Percentiles rank a stretch among this genome's conserved stretches.
These are phyloP conservation scores for Drosophila simulans DNA, from an alignment of 1,140 invertebrate genomes.

Conservation along the genomic window DNA sequence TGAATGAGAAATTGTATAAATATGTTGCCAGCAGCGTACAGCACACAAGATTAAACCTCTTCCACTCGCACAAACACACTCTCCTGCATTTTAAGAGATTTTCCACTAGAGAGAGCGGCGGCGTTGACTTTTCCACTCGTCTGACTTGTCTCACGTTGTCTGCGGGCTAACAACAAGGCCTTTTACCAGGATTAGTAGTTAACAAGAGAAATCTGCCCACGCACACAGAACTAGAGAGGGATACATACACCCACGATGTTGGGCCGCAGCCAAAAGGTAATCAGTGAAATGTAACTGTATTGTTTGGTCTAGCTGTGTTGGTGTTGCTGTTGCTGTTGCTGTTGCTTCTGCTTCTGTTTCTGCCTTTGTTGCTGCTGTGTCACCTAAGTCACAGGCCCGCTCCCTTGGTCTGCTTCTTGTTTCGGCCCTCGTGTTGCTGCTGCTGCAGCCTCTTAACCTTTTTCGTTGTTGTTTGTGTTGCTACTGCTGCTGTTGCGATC, in stretches of 20 bases:
- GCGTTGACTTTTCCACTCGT: slow-evolving; percentile 78
- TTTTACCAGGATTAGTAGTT: slow-evolving; percentile 82
- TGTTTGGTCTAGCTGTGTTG: slow-evolving; percentile 60
- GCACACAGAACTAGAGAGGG: slow-evolving; percentile 17
- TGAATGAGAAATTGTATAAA: slow-evolving; percentile 82
- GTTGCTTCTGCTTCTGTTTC: slow-evolving; percentile 30
- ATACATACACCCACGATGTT: background rate
- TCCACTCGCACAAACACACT: slow-evolving; percentile 40
- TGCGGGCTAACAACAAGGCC: slow-evolving; percentile 66
- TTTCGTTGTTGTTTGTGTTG: slow-evolving; percentile 40
- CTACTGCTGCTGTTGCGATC: slow-evolving; percentile 51
- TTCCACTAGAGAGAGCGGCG: slow-evolving; percentile 62
- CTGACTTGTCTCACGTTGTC: slow-evolving; percentile 62
- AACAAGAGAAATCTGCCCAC: slow-evolving; percentile 81
- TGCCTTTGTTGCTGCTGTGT: slow-evolving; percentile 52
- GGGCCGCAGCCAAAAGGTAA: slow-evolving; percentile 76
- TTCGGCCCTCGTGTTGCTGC: slow-evolving; percentile 11
- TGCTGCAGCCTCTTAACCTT: slow-evolving; percentile 80
- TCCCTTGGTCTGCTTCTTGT: slow-evolving; percentile 9
- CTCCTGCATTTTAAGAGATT: slow-evolving; percentile 72
- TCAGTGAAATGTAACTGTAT: slow-evolving; percentile 83
- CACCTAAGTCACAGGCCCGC: slow-evolving; percentile 60
- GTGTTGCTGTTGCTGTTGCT: slow-evolving; percentile 33
- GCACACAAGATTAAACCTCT: slow-evolving; percentile 67
- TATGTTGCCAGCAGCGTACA: slow-evolving; percentile 62